Evolutionary conservation across 2,797 vertebrate species (phyloP).

Genomic region (Arrhamphus sclerolepis): DNA sequence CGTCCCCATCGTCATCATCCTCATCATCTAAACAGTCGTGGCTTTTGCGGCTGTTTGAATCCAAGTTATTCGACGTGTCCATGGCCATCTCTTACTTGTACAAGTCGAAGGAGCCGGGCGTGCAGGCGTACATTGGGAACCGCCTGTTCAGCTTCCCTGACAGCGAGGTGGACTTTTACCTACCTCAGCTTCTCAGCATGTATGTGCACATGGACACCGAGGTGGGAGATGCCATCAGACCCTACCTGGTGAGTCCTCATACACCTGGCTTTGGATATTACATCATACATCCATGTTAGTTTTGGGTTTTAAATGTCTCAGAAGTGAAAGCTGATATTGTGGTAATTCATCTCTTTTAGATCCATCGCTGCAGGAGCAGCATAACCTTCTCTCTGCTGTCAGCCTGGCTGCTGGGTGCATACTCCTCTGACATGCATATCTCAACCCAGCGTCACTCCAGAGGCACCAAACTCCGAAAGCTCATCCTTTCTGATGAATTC

Average conservation of each 20-base stretch:
- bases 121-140: constrained; percentile 97
- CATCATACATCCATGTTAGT: not conserved
- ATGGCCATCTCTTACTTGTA: constrained; percentile 98
- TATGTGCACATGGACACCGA: constrained; percentile 98
- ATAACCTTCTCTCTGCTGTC: constrained; percentile 92
- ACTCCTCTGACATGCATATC: constrained; percentile 98
- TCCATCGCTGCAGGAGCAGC: constrained; percentile 90
- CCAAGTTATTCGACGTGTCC: constrained; percentile 95
- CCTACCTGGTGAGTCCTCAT: constrained; percentile 86
- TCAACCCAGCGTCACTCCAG: constrained; percentile 95
- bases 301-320: not conserved
- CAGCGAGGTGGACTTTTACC: constrained; percentile 92
- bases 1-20: not conserved
- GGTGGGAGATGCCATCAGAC: constrained; percentile 94
- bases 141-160: constrained; percentile 91
- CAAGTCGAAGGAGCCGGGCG: constrained; percentile 96
- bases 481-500: constrained; percentile 94
- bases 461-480: constrained; percentile 89
- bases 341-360: constrained; percentile 27
- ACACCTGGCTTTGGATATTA: not conserved
- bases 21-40: constrained; percentile 88
- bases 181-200: constrained; percentile 97
- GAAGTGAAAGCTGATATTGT: not conserved
- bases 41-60: constrained; percentile 94
- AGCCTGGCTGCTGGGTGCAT: constrained; percentile 91